These are phyloP conservation scores for Cacatua alba DNA, from an alignment of 2,113 vertebrate genomes.

Conservation along the genomic window DNA sequence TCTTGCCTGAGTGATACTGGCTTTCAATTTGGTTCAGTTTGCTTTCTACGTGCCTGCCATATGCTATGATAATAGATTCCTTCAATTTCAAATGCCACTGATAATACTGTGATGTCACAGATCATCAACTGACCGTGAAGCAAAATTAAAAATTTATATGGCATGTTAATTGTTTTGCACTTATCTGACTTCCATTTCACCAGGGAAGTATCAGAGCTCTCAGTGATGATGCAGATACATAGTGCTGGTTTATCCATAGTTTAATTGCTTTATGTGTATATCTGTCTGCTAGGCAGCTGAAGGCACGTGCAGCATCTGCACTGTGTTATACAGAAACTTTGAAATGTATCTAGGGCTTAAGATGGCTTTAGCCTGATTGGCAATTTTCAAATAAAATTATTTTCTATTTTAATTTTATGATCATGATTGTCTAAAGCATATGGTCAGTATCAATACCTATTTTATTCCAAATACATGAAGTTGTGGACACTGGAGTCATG, in stretches of 20 bases:
- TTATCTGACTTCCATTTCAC: background rate
- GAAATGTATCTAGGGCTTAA: background rate
- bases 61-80: slow-evolving; percentile 37
- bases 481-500: background rate
- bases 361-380: background rate
- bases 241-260: background rate
- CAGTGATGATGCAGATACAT: background rate
- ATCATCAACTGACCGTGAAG: slow-evolving; percentile 22
- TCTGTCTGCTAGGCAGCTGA: background rate
- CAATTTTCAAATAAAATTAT: background rate
- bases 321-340: background rate
- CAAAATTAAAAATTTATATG: slow-evolving; percentile 66
- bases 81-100: slow-evolving; percentile 47
- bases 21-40: background rate
- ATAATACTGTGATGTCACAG: slow-evolving; percentile 20
- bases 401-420: background rate
- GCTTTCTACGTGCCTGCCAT: slow-evolving; percentile 4
- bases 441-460: background rate
- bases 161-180: slow-evolving; percentile 26
- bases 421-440: background rate
- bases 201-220: background rate
- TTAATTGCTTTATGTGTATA: background rate
- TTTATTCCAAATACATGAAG: background rate
- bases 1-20: background rate
- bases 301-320: background rate